Evolutionary conservation across 2,797 vertebrate genomes (phyloP), one percentile per base, ranked within the genome.

Genomic region (Rhynchotus rufescens): DNA sequence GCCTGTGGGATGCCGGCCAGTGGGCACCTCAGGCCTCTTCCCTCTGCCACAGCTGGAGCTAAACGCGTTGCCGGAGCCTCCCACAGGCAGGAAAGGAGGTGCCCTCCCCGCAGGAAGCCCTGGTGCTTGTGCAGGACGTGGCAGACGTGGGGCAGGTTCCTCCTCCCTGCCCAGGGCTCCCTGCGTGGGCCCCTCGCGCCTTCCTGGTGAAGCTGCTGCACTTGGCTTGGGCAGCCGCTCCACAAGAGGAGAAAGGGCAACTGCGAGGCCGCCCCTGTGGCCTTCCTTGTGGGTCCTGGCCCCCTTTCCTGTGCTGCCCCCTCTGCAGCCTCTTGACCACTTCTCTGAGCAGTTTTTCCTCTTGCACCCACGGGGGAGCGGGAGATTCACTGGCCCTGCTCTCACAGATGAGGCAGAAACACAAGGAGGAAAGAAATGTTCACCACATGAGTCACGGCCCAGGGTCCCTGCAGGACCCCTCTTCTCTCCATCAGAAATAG

Each of bases 381-480:
- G 40, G 12, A 68, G 17, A 60, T 86, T 42, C 84, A 25, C 34
- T 76, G 20, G 10, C 38, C 17, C 7, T 60, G 12, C 14, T 74
- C 14, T 73, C 44, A 15, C 2, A 57, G 19, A 16, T 51, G 65
- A 91, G 30, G 56, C 51, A 83, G 22, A 69, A 76, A 38, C 44
- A 74, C 20, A 13, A 23, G 9, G 52, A 74, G 16, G 57, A 91
- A 81, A 36, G 17, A 66, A 86, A 76, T 16, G 21, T 40, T 28
- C 20, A 61, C 71, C 44, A 42, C 25, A 1, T 1, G 36, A 60
- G 52, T 64, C 2, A 0, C 34, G 65, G 12, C 20, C 28, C 8
- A 2, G 42, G 71, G 10, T 45, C 23, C 14, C 21, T 47, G 51
- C 54, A 56, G 44, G 51, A 40, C 9, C 6, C 38, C 60, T 80